Conservation (phyloP, 1,140 invertebrate genomes). For the Dendroctonus valens region DNA sequence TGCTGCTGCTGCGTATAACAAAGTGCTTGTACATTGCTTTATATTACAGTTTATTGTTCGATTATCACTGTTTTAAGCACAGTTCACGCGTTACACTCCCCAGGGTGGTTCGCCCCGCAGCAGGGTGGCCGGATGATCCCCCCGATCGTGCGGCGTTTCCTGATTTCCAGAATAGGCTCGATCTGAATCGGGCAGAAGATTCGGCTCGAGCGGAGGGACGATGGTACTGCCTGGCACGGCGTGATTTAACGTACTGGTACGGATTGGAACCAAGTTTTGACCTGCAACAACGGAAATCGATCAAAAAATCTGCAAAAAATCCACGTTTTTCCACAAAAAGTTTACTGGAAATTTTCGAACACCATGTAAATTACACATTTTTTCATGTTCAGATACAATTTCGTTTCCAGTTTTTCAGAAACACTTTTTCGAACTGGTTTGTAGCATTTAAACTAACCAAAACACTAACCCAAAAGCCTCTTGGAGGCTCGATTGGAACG, state of each 20-base stretch:
- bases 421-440: too few relatives aligned
- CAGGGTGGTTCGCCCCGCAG: conserved; percentile 23
- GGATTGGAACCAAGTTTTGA: conserved; percentile 41
- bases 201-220: conserved; percentile 17
- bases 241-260: conserved; percentile 41
- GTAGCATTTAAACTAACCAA: too few relatives aligned
- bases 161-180: background rate
- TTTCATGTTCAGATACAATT: too few relatives aligned
- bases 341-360: too few relatives aligned
- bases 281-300: conserved; percentile 27
- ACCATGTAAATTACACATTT: too few relatives aligned
- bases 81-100: conserved; percentile 11
- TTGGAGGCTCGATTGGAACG: too few relatives aligned
- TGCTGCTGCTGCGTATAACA: conserved; percentile 48
- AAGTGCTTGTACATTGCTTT: conserved; percentile 43
- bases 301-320: background rate
- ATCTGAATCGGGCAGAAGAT: background rate
- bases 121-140: conserved; percentile 21
- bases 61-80: background rate
- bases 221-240: conserved; percentile 14
- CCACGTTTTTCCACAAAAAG: too few relatives aligned
- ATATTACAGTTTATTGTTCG: conserved; percentile 36
- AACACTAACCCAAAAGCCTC: too few relatives aligned
- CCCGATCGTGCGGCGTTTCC: conserved; percentile 24
- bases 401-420: too few relatives aligned